Evolutionary conservation across 1,140 invertebrate genomes (phyloP), one percentile per base, ranked within the genome.

Genomic region (Sinella curviseta): DNA sequence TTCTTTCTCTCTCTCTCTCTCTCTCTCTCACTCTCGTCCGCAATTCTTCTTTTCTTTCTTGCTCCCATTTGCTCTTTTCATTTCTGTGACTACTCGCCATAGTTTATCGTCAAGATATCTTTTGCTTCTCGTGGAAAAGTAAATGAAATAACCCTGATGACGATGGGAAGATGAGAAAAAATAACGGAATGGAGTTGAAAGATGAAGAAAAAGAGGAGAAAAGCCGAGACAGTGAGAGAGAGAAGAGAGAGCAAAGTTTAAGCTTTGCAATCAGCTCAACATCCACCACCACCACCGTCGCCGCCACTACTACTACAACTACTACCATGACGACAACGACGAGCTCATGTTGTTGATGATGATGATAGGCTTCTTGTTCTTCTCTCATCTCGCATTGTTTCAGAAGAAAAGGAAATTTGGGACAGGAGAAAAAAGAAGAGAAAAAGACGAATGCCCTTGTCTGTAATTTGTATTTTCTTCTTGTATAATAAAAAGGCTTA

Each of bases 341-440:
- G n/a, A n/a, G n/a, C n/a, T n/a, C n/a, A n/a, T n/a, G n/a, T n/a
- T n/a, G n/a, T n/a, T n/a, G n/a, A n/a, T n/a, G n/a, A n/a, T n/a
- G n/a, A n/a, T n/a, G n/a, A n/a, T n/a, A n/a, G n/a, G n/a, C n/a
- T n/a, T n/a, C n/a, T n/a, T n/a, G n/a, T n/a, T n/a, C n/a, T n/a
- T n/a, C n/a, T n/a, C n/a, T n/a, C n/a, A n/a, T n/a, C n/a, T n/a
- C n/a, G n/a, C n/a, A n/a, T n/a, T n/a, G n/a, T n/a, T n/a, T n/a
- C n/a, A n/a, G n/a, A n/a, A n/a, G n/a, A n/a, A n/a, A n/a, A n/a
- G n/a, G n/a, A n/a, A n/a, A n/a, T n/a, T n/a, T n/a, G n/a, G n/a
- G n/a, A n/a, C 14, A 74, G 14, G 26, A 74, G 70, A 33, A 33
- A 4, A 74, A 74, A 24, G 70, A 74, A 70, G 24, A 78, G 81